Evolutionary conservation across 2,797 vertebrate species (phyloP), one percentile per base, ranked within the genome.

Genomic region (Macropodus opercularis): DNA sequence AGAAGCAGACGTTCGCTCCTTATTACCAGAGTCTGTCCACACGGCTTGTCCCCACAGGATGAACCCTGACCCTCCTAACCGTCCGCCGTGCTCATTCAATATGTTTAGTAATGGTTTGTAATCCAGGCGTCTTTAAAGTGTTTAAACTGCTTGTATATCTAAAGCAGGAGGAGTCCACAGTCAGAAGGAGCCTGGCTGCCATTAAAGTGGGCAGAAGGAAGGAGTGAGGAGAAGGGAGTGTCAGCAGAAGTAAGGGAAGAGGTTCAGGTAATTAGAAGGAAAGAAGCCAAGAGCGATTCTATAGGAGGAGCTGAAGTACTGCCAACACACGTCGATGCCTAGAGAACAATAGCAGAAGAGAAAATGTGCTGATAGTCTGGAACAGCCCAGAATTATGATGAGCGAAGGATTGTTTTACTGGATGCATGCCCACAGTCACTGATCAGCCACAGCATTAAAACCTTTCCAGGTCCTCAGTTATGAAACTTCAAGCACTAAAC

Each of bases 181-280:
- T 47, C 11, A 35, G 6, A 29, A 36, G n/a, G 24, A n/a, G 18
- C 29, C 21, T 21, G 13, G 23, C 24, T 46, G 41, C 41, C 26
- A 46, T 31, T 36, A 40, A 29, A 21, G 26, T 15, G 36, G 17
- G 41, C 34, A 47, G 24, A 31, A 14, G 7, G 40, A 29, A 48
- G 22, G 19, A 32, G 21, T 15, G 34, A 21, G 23, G 34, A 38
- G 49, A 38, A 36, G 22, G 7, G 8, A 24, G 18, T 23, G 48
- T 48, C 56, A 59, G 56, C 44, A 40, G 36, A 46, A 53, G 40
- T 23, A 23, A 23, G 32, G 18, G 47, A 15, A 23, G 50, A 48
- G 42, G 60, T 41, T 13, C 2, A 41, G 22, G 23, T 55, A 64
- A 55, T 64, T 64, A 64, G 26, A 55, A 53, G 17, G 40, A 63